These are phyloP conservation scores for Monochamus saltuarius DNA, from an alignment of 1,140 invertebrate genomes.

Conservation along the genomic window DNA sequence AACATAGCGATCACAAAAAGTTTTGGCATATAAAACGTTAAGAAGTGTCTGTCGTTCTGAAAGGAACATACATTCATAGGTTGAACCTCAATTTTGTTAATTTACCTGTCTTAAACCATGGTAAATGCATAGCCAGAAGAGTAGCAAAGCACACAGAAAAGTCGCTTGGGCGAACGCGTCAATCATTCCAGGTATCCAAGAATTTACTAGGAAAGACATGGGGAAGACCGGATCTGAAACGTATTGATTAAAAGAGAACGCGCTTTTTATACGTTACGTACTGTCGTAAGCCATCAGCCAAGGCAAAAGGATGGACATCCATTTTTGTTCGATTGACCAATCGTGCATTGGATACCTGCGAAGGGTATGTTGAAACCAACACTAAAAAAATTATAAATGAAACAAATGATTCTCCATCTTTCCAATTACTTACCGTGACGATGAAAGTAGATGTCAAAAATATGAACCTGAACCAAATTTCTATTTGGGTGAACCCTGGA, in stretches of 20 bases:
- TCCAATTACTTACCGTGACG: constrained; percentile 71
- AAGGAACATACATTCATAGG: constrained; percentile 36
- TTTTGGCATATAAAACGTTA: constrained; percentile 91
- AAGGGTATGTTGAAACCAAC: constrained; percentile 87
- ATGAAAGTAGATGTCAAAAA: constrained; percentile 86
- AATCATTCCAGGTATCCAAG: constrained; percentile 86
- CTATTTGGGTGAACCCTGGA: constrained; percentile 91
- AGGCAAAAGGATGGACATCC: constrained; percentile 89
- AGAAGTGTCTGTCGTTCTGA: constrained; percentile 81
- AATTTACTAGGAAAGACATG: constrained; percentile 84
- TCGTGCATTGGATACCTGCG: constrained; percentile 85
- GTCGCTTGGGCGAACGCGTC: constrained; percentile 89
- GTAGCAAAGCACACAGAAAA: constrained; percentile 81
- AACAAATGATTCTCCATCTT: not conserved
- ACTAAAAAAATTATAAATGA: constrained; percentile 61
- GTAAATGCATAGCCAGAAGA: constrained; percentile 95
- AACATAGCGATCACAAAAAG: constrained; percentile 81
- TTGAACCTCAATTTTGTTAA: not conserved
- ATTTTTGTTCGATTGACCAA: constrained; percentile 98
- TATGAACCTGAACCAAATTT: constrained; percentile 95
- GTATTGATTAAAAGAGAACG: not conserved
- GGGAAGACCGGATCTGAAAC: constrained; percentile 90
- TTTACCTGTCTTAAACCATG: constrained; percentile 89
- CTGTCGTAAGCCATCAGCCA: constrained; percentile 89
- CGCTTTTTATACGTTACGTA: constrained; percentile 54